These are phyloP conservation scores for Vulpes lagopus DNA, from an alignment of 2,113 vertebrate species.

Conservation along the genomic window DNA sequence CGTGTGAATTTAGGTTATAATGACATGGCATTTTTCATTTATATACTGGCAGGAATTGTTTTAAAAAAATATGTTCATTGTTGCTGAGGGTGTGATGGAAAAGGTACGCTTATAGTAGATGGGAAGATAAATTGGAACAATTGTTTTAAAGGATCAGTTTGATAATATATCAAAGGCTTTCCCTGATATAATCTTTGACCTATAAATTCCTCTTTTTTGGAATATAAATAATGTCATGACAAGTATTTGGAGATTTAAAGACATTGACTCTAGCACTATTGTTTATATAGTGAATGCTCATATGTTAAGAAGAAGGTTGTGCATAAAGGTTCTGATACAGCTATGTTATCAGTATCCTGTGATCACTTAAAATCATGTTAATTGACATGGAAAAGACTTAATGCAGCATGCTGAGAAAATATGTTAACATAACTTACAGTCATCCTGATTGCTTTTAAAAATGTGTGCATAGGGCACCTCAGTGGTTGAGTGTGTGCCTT, in stretches of 20 bases:
- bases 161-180: background rate
- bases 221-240: background rate
- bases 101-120: background rate
- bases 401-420: background rate
- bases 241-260: background rate
- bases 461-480: background rate
- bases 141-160: background rate
- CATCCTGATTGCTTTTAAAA: background rate
- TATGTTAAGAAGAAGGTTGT: background rate
- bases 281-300: background rate
- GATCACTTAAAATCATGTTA: background rate
- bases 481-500: too few relatives aligned
- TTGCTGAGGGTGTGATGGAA: background rate
- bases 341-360: background rate
- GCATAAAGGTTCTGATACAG: background rate
- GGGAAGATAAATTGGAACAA: background rate
- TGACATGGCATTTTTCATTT: background rate
- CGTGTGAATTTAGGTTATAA: slow-evolving; percentile 4
- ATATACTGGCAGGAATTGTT: background rate
- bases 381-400: background rate
- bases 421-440: background rate
- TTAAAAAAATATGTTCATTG: background rate
- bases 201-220: background rate
- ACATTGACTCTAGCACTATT: background rate
- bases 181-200: background rate